Evolutionary conservation across 2,888 invertebrate genomes (phyloP).

Genomic region (Venusia cambrica): DNA sequence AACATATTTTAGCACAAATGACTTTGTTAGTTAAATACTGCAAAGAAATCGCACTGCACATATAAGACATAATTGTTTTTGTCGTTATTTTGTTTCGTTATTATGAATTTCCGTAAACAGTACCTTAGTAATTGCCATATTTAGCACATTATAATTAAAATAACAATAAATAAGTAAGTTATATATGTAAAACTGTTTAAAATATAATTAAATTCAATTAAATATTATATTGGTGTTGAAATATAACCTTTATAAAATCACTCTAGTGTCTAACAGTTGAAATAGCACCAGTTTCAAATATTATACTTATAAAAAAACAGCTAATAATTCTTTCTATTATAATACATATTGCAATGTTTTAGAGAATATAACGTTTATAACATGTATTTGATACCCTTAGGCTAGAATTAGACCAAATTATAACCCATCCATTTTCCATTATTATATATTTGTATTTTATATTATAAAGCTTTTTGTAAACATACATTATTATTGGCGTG

Average conservation of each 20-base stretch:
- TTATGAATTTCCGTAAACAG: constrained; percentile 41
- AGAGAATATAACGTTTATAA: constrained; percentile 31
- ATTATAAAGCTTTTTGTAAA: constrained; percentile 33
- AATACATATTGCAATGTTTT: constrained; percentile 32
- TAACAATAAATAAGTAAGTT: constrained; percentile 34
- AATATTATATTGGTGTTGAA: too few species aligned
- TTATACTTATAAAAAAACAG: too few species aligned
- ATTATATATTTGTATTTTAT: constrained; percentile 33
- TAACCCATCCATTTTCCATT: constrained; percentile 45
- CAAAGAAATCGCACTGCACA: too few species aligned
- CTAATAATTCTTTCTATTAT: too few species aligned
- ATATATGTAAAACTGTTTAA: too few species aligned
- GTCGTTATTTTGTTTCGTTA: constrained; percentile 1
- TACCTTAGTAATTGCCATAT: constrained; percentile 60
- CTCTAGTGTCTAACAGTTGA: too few species aligned
- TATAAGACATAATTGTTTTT: too few species aligned
- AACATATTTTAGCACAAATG: too few species aligned
- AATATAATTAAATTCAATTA: too few species aligned
- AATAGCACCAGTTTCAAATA: too few species aligned
- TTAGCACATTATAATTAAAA: constrained; percentile 30
- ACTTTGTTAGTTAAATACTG: too few species aligned
- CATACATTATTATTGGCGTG: constrained; percentile 26
- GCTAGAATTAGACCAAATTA: constrained; percentile 62
- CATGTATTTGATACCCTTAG: constrained; percentile 43
- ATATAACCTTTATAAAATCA: too few species aligned